A percentile compares a stretch with the other conserved stretches of the same genome.
Evolutionary conservation across 2,888 invertebrate genomes (phyloP).

Genomic region (Melipona bicolor): DNA sequence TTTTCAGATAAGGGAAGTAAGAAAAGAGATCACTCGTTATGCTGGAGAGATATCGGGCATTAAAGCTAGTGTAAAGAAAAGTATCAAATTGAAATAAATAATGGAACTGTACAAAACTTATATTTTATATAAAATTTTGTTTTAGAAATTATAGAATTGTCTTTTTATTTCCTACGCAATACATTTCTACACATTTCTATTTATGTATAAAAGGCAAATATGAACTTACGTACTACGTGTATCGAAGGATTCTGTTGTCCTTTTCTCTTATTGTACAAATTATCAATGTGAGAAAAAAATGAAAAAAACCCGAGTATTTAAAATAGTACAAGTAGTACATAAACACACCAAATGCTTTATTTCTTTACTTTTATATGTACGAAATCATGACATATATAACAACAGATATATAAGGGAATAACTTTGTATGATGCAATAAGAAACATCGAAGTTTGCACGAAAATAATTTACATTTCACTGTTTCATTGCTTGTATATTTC

Average conservation of each 20-base stretch:
- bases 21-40: conserved; percentile 93
- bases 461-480: conserved; percentile 4
- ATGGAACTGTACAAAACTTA: neutral
- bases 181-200: conserved; percentile 13
- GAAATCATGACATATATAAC: conserved; percentile 75
- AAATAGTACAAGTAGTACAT: conserved; percentile 18
- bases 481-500: conserved; percentile 15
- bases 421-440: conserved; percentile 38
- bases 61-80: conserved; percentile 94
- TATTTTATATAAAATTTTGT: too few species aligned
- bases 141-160: conserved; percentile 35
- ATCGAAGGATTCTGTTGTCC: neutral
- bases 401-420: conserved; percentile 71
- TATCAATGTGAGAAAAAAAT: neutral
- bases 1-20: conserved; percentile 90
- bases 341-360: conserved; percentile 73
- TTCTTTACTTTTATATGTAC: conserved; percentile 67
- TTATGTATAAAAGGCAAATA: conserved; percentile 14
- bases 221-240: conserved; percentile 8
- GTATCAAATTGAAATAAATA: conserved; percentile 93
- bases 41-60: conserved; percentile 98
- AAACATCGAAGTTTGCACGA: conserved; percentile 22
- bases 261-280: neutral
- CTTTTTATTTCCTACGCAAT: conserved; percentile 28
- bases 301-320: neutral